These are phyloP conservation scores for Sardinella longiceps DNA, from an alignment of 2,797 vertebrate species.

Conservation along the genomic window DNA sequence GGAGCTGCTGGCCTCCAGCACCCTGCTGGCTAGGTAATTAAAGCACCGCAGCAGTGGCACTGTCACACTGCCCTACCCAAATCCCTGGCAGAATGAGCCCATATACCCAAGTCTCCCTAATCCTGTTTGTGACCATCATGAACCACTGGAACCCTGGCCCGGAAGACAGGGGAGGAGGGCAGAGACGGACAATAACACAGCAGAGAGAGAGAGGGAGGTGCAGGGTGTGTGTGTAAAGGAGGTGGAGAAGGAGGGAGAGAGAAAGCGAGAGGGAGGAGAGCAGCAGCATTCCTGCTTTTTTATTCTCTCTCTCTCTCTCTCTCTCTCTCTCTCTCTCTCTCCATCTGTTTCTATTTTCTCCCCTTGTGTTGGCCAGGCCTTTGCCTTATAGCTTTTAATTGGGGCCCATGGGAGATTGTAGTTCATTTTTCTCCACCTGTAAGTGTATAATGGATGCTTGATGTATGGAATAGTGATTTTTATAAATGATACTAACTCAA, in stretches of 20 bases:
- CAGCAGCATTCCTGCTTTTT: constrained; percentile 11
- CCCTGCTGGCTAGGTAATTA: constrained; percentile 82
- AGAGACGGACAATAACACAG: constrained; percentile 66
- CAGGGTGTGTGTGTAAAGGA: too few species aligned
- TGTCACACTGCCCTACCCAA: constrained; percentile 72
- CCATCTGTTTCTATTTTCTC: not conserved
- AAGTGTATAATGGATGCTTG: not conserved
- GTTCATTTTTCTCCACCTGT: not conserved
- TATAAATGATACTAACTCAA: not conserved
- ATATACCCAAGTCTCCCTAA: constrained; percentile 73
- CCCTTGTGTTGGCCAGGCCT: not conserved
- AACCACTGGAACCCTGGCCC: constrained; percentile 65
- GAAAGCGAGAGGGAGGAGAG: constrained; percentile 31
- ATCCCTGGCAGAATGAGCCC: constrained; percentile 71
- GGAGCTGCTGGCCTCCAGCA: constrained; percentile 66
- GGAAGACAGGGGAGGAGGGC: constrained; percentile 65
- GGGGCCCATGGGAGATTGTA: not conserved
- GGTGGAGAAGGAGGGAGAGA: constrained; percentile 43
- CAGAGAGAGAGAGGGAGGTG: constrained; percentile 52
- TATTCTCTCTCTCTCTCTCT: too few species aligned
- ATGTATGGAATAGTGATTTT: not conserved
- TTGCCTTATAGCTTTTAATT: not conserved
- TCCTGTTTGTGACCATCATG: constrained; percentile 78
- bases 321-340: not conserved
- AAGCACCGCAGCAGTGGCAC: constrained; percentile 72